Percentiles rank a stretch among this genome's conserved stretches.
Conservation (phyloP, 2,797 vertebrate genomes). For the Odontamblyopus rebecca region DNA sequence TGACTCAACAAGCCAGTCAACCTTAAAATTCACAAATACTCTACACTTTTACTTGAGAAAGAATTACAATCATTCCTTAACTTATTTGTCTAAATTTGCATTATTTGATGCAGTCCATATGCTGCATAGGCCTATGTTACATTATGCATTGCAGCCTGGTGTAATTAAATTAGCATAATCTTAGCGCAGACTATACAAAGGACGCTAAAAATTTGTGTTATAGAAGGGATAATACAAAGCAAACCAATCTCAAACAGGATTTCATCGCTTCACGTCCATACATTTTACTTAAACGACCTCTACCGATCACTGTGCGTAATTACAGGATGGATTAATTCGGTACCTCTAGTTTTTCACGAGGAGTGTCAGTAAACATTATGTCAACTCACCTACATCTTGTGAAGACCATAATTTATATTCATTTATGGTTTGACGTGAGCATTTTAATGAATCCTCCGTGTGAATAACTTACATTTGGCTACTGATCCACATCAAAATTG, state of each 20-base stretch:
- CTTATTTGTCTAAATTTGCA: neutral
- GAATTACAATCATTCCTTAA: neutral
- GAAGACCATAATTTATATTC: neutral
- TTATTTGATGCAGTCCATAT: neutral
- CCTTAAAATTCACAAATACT: neutral
- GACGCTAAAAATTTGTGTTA: neutral
- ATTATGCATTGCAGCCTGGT: no score
- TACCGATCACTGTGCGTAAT: neutral
- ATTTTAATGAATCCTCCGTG: neutral
- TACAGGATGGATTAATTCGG: neutral
- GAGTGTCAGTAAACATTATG: no score
- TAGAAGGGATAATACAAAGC: neutral
- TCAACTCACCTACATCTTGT: no score
- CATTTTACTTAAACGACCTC: neutral
- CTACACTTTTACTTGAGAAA: no score
- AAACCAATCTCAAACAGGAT: neutral
- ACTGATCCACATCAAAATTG: neutral
- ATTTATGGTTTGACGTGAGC: neutral
- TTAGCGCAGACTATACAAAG: neutral
- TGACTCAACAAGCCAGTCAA: constrained; percentile 28
- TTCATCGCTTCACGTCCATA: neutral
- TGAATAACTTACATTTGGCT: neutral
- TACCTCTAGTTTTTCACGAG: neutral
- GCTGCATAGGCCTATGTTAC: no score
- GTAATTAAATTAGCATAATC: no score